phyloP scores from a whole-genome alignment of 1,140 invertebrate species.

The Lepeophtheirus salmonis region DNA sequence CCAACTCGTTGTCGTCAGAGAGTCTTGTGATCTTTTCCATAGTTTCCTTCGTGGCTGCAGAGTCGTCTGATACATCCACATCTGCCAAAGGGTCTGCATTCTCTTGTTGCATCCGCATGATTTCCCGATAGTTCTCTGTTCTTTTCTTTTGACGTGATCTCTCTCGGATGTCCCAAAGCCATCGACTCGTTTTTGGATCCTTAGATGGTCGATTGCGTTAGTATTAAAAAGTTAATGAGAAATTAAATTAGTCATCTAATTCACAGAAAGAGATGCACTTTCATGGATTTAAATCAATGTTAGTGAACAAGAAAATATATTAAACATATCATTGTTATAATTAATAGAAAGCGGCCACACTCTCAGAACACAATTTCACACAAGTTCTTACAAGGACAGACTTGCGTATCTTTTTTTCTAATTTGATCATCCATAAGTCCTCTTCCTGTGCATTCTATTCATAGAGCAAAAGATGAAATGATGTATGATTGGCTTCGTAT shows the following conservation, averaged over 20 bases:
- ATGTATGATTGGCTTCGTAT: not conserved
- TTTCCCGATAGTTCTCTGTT: constrained; percentile 24
- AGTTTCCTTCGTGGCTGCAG: not conserved
- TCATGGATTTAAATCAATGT: constrained; percentile 15
- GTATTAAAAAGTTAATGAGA: constrained; percentile 1
- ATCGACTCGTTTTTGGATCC: constrained; percentile 71
- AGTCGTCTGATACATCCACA: constrained; percentile 10
- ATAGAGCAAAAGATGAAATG: too few species aligned
- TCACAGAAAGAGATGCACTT: constrained; percentile 19
- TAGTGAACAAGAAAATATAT: too few species aligned
- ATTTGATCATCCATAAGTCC: constrained; percentile 17
- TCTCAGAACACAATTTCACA: too few species aligned
- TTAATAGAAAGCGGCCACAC: too few species aligned
- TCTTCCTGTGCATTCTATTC: not conserved
- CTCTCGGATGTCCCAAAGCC: constrained; percentile 63
- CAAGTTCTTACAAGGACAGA: constrained; percentile 14
- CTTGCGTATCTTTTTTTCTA: constrained; percentile 16
- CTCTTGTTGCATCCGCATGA: constrained; percentile 21
- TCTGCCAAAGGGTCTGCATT: not conserved
- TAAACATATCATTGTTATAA: too few species aligned
- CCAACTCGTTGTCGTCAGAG: constrained; percentile 21
- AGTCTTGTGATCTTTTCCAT: constrained; percentile 13
- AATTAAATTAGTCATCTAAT: not conserved
- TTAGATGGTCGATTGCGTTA: constrained; percentile 24
- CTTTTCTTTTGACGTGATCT: constrained; percentile 50